Conservation (phyloP, 1,140 invertebrate species). For the Penaeus indicus region DNA sequence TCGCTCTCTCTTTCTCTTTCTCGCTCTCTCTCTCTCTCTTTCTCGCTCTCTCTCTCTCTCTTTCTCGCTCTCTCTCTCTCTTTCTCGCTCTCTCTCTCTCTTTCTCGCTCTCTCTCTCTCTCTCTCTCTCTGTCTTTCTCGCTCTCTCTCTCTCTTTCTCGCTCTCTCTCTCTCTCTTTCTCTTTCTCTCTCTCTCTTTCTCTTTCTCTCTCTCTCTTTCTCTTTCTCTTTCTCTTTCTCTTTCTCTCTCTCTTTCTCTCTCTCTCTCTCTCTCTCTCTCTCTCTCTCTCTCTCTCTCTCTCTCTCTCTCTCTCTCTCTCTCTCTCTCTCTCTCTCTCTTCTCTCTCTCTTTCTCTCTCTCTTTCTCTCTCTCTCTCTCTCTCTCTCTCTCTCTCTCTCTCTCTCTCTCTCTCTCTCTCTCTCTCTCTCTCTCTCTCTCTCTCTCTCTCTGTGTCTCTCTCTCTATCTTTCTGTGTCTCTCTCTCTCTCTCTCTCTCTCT, state of each 20-base stretch:
- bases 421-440: not conserved
- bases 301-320: not conserved
- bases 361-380: not conserved
- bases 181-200: too few relatives aligned
- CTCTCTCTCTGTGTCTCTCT: not conserved
- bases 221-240: not conserved
- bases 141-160: too few relatives aligned
- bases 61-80: too few relatives aligned
- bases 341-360: not conserved
- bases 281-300: not conserved
- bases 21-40: too few relatives aligned
- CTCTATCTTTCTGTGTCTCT: not conserved
- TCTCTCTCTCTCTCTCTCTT: not conserved
- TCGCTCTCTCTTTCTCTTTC: too few relatives aligned
- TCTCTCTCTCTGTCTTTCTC: too few relatives aligned
- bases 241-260: not conserved
- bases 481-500: too few relatives aligned
- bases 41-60: too few relatives aligned
- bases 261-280: not conserved
- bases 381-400: not conserved
- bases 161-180: too few relatives aligned
- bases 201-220: too few relatives aligned
- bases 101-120: too few relatives aligned
- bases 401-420: not conserved
- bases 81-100: too few relatives aligned